These are phyloP conservation scores for Metalampra italica DNA, from an alignment of 2,888 invertebrate species.

Conservation along the genomic window DNA sequence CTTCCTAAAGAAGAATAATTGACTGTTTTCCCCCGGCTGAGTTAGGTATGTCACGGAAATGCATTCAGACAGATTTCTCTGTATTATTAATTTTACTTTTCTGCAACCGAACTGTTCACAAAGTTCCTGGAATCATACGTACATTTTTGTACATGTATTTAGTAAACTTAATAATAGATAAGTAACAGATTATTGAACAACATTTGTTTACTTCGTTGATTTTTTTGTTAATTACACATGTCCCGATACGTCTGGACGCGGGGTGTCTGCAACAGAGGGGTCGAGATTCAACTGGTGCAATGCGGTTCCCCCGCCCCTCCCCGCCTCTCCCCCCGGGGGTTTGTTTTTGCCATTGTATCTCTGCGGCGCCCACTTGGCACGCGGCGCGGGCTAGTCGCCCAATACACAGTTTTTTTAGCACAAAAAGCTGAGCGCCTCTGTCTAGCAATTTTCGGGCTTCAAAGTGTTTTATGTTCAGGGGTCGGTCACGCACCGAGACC, in stretches of 20 bases:
- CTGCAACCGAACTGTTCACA: too few species aligned
- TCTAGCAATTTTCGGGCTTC: not conserved
- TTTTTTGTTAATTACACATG: constrained; percentile 3
- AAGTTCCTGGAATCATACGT: too few species aligned
- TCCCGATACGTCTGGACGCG: constrained; percentile 29
- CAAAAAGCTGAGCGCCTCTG: not conserved
- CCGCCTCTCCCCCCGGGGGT: constrained; percentile 47
- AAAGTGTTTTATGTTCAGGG: too few species aligned
- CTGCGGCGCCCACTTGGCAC: constrained; percentile 43
- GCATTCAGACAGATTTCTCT: too few species aligned
- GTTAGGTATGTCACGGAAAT: too few species aligned
- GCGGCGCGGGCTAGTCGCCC: constrained; percentile 46
- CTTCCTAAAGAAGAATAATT: too few species aligned
- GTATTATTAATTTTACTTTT: too few species aligned
- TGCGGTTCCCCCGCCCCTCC: constrained; percentile 62
- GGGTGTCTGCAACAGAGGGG: constrained; percentile 41
- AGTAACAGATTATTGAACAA: too few species aligned
- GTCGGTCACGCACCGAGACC: too few species aligned
- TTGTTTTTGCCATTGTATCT: constrained; percentile 53
- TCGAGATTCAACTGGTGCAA: constrained; percentile 77
- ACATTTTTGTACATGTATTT: too few species aligned
- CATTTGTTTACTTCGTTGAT: not conserved
- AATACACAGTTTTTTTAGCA: not conserved
- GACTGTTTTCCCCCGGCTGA: too few species aligned
- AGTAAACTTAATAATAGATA: too few species aligned